phyloP scores from a whole-genome alignment of 2,888 invertebrate genomes.

The Morinoia aosen region DNA sequence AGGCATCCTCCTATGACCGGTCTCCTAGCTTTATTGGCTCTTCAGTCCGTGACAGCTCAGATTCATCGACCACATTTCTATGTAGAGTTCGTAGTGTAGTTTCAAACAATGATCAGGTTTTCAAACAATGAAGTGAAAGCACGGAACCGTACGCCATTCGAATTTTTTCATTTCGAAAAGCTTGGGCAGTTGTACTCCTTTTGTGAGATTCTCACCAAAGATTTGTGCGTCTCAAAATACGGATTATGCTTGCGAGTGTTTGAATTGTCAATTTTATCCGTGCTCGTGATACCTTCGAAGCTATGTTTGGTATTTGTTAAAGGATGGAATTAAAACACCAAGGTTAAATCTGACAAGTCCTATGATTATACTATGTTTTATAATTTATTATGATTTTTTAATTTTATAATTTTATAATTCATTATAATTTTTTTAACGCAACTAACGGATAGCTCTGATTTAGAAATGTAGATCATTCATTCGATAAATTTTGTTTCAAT shows the following conservation, averaged over 20 bases:
- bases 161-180: background rate
- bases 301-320: background rate
- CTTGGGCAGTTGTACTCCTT: background rate
- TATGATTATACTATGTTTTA: no score
- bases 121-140: background rate
- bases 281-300: background rate
- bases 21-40: background rate
- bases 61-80: conserved; percentile 7
- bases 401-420: no score
- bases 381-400: no score
- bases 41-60: background rate
- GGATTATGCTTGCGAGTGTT: background rate
- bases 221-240: background rate
- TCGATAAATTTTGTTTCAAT: background rate
- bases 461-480: background rate
- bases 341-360: background rate
- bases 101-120: background rate
- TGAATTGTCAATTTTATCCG: background rate
- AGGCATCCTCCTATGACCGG: background rate
- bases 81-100: background rate
- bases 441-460: no score
- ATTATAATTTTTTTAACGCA: no score
- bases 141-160: background rate
- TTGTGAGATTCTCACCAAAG: background rate
- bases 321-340: background rate